Percentiles rank a stretch among this genome's conserved stretches.
Evolutionary conservation across 2,888 invertebrate genomes (phyloP).

Genomic region (Drosophila dives): DNA sequence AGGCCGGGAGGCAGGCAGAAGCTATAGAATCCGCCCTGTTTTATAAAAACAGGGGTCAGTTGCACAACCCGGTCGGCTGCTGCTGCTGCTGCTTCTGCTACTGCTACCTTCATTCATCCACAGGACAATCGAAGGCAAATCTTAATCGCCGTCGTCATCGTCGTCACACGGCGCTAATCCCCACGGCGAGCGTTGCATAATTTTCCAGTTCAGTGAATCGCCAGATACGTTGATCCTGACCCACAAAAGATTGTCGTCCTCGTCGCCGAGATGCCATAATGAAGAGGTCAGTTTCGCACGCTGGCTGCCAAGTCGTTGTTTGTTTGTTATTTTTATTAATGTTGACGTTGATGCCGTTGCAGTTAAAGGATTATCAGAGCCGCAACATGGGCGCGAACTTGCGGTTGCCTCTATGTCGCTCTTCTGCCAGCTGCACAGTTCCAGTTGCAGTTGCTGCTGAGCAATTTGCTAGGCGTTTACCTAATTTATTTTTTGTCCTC

Average conservation of each 20-base stretch:
- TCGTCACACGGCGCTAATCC: slow-evolving; percentile 47
- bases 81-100: not conserved
- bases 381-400: slow-evolving; percentile 77
- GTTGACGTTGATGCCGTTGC: slow-evolving; percentile 39
- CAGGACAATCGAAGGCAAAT: slow-evolving; percentile 23
- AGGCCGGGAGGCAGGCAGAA: slow-evolving; percentile 6
- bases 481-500: slow-evolving; percentile 15
- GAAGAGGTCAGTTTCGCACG: slow-evolving; percentile 71
- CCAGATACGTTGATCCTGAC: slow-evolving; percentile 33
- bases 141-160: slow-evolving; percentile 18
- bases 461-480: slow-evolving; percentile 46
- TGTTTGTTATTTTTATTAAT: slow-evolving; percentile 54
- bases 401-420: slow-evolving; percentile 24
- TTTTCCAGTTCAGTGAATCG: slow-evolving; percentile 68
- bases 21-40: slow-evolving; percentile 4
- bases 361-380: slow-evolving; percentile 68
- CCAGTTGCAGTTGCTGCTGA: slow-evolving; percentile 3
- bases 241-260: slow-evolving; percentile 31
- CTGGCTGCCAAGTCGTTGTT: slow-evolving; percentile 16
- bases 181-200: slow-evolving; percentile 56
- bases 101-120: slow-evolving; percentile 15
- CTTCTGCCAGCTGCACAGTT: slow-evolving; percentile 34
- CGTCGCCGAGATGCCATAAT: slow-evolving; percentile 55
- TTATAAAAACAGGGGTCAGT: slow-evolving; percentile 42
- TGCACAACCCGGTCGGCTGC: not conserved